Percentiles rank a stretch among this genome's conserved stretches.
Evolutionary conservation across 2,797 vertebrate species (phyloP).

Genomic region (Melanotaenia trifasciata): DNA sequence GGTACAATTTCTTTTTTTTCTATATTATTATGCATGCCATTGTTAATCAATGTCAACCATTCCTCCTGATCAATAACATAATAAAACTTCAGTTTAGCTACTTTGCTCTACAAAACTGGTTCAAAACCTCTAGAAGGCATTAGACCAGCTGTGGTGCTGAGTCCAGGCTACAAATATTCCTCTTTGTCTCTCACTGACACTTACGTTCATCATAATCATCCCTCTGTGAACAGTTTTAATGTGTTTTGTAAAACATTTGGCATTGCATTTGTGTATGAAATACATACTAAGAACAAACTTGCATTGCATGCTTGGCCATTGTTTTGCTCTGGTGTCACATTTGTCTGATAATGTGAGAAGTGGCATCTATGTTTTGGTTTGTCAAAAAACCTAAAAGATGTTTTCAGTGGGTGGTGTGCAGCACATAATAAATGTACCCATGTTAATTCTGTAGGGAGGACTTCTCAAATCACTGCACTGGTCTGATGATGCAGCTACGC

Average conservation of each 20-base stretch:
- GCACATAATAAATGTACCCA: conserved; percentile 52
- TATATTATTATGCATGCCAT: neutral
- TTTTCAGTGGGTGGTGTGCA: neutral
- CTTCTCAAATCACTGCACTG: conserved; percentile 75
- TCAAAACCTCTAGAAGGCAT: too few relatives aligned
- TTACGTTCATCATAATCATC: neutral
- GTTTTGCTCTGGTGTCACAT: neutral
- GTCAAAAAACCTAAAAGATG: too few relatives aligned
- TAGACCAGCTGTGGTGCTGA: too few relatives aligned
- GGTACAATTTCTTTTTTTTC: neutral
- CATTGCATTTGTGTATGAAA: neutral
- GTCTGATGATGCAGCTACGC: conserved; percentile 71
- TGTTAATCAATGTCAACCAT: neutral
- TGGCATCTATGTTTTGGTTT: neutral
- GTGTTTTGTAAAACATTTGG: neutral
- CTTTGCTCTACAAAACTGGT: too few relatives aligned
- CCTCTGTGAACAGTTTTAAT: neutral
- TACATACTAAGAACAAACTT: neutral
- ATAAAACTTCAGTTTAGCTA: too few relatives aligned
- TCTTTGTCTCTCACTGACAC: too few relatives aligned
- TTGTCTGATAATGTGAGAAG: neutral
- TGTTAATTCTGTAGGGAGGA: conserved; percentile 74
- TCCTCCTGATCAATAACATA: too few relatives aligned
- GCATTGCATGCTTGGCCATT: neutral
- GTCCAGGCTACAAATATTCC: too few relatives aligned